These are phyloP conservation scores for Rynchops niger DNA, from an alignment of 2,113 vertebrate species.

Conservation along the genomic window DNA sequence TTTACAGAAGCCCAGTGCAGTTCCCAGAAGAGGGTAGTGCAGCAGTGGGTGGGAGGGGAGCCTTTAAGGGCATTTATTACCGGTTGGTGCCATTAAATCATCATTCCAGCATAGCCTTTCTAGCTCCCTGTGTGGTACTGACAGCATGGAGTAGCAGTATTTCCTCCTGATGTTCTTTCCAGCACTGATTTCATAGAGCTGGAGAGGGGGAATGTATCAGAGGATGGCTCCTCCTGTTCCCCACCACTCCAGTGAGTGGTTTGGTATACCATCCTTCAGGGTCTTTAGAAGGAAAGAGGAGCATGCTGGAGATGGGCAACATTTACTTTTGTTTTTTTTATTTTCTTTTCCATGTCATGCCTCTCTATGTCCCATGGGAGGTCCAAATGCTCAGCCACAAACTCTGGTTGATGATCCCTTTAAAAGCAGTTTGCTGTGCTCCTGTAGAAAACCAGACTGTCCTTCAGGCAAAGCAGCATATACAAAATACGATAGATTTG, in stretches of 20 bases:
- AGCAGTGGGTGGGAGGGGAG: neutral
- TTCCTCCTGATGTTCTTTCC: neutral
- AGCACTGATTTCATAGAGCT: neutral
- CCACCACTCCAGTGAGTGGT: neutral
- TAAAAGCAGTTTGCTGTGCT: slow-evolving; percentile 20
- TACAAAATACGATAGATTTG: slow-evolving; percentile 11
- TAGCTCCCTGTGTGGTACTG: neutral
- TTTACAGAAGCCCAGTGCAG: neutral
- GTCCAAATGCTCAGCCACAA: neutral
- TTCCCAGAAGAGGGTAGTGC: neutral
- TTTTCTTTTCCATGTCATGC: neutral
- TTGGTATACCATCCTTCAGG: neutral
- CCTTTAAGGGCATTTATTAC: neutral
- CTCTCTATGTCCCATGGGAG: neutral
- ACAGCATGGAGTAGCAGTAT: neutral
- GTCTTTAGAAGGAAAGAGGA: neutral
- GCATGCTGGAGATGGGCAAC: neutral
- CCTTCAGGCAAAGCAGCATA: slow-evolving; percentile 27
- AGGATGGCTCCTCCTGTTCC: neutral
- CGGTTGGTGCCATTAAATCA: neutral
- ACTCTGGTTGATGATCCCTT: slow-evolving; percentile 15
- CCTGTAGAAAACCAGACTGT: neutral
- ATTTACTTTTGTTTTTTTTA: neutral
- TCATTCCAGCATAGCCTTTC: neutral
- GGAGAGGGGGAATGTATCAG: neutral